Evolutionary conservation across 2,797 vertebrate genomes (phyloP), one percentile per base, ranked within the genome.

Genomic region (Mus minutoides): DNA sequence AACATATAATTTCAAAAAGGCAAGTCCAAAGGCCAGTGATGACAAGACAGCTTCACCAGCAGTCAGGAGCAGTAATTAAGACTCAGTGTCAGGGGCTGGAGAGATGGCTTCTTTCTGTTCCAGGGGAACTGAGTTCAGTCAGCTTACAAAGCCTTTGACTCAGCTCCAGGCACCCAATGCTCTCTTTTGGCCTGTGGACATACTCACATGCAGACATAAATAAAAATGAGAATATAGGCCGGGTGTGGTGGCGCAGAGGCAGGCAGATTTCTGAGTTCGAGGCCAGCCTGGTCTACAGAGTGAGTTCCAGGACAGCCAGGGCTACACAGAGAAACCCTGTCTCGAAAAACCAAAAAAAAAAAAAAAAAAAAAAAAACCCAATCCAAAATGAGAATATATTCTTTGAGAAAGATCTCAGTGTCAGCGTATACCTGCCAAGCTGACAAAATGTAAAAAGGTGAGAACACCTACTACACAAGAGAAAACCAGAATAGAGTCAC

Each of bases 11-110:
- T 52, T 40, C 2, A 31, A 13, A 52, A 79, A 34, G 40, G 69
- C 71, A 62, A 43, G 75, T 10, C 56, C n/a, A 34, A 43, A 10
- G 0, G 24, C 52, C 11, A 46, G 22, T 67, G 46, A n/a, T 1
- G n/a, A 26, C 16, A 29, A 26, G 17, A 40, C 0, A 4, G 12
- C 22, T 1, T 26, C 13, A 0, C 31, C 34, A 12, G 71, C 3
- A 29, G 78, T 16, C 11, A 19, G 43, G n/a, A 46, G 56, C 0
- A 54, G 14, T 80, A 40, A 2, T 2, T 24, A 24, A 46, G 73
- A 49, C n/a, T 26, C 49, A 73, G 40, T 29, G 40, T 26, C 40
- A 26, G 77, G 54, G 77, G 31, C 31, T n/a, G 31, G 73, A 76
- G 73, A 26, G 11, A 76, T 43, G 49, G 78, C 19, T 58, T 80